phyloP scores from a whole-genome alignment of 2,888 invertebrate species.

The Drosophila recens region DNA sequence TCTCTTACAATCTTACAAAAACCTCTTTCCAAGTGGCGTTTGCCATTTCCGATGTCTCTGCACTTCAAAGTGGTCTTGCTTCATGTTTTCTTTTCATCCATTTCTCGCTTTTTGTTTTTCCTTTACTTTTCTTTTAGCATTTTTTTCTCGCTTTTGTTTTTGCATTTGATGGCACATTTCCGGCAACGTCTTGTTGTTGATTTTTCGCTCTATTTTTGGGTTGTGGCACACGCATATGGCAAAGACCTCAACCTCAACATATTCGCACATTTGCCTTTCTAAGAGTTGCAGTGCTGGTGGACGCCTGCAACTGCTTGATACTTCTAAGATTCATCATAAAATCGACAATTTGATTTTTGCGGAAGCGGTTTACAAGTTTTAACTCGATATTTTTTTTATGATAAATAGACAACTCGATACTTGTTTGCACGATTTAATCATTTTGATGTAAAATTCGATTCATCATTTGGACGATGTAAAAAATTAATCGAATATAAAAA shows the following conservation, averaged over 20 bases:
- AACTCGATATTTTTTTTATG: too few relatives aligned
- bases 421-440: too few relatives aligned
- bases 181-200: slow-evolving; percentile 60
- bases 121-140: not conserved
- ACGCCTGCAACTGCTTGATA: not conserved
- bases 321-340: too few relatives aligned
- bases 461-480: too few relatives aligned
- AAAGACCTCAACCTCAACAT: not conserved
- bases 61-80: slow-evolving; percentile 52
- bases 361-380: too few relatives aligned
- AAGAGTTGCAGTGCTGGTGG: not conserved
- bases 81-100: slow-evolving; percentile 16
- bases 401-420: too few relatives aligned
- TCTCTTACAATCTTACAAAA: not conserved
- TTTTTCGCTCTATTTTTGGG: slow-evolving; percentile 63
- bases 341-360: too few relatives aligned
- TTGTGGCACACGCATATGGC: slow-evolving; percentile 27
- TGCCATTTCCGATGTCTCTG: slow-evolving; percentile 58
- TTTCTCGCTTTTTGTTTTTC: slow-evolving; percentile 1
- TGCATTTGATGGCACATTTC: slow-evolving; percentile 62
- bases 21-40: slow-evolving; percentile 44
- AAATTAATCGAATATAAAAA: too few relatives aligned
- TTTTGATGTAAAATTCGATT: too few relatives aligned
- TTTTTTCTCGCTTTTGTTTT: slow-evolving; percentile 15
- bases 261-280: not conserved